Percentiles rank a stretch among this genome's conserved stretches.
These are phyloP conservation scores for Epirrhoe alternata DNA, from an alignment of 2,888 invertebrate genomes.

Conservation along the genomic window DNA sequence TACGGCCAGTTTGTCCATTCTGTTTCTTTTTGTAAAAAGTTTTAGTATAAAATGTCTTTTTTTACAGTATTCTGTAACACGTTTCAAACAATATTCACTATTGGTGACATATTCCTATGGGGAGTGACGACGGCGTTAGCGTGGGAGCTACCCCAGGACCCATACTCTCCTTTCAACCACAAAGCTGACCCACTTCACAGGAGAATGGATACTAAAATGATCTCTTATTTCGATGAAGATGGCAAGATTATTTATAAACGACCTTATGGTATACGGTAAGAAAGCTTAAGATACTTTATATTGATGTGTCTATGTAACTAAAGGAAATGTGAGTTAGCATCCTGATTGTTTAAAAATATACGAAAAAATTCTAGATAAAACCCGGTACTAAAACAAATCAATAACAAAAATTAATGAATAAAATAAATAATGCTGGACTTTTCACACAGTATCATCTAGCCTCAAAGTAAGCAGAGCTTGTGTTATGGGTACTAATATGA, in stretches of 20 bases:
- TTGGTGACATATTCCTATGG: slow-evolving; percentile 86
- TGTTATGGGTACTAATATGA: too few relatives aligned
- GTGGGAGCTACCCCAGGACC: slow-evolving; percentile 90
- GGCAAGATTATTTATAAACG: slow-evolving; percentile 67
- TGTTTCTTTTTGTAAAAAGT: too few relatives aligned
- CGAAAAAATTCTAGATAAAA: too few relatives aligned
- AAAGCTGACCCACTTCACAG: slow-evolving; percentile 77
- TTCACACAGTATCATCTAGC: too few relatives aligned
- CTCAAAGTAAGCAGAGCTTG: too few relatives aligned
- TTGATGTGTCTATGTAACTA: too few relatives aligned
- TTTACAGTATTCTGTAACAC: slow-evolving; percentile 87
- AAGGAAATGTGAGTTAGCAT: too few relatives aligned
- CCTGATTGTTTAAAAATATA: too few relatives aligned
- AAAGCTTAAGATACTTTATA: background rate
- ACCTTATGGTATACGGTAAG: slow-evolving; percentile 67
- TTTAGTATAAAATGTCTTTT: background rate
- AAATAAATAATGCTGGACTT: too few relatives aligned
- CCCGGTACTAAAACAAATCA: too few relatives aligned
- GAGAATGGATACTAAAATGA: slow-evolving; percentile 67
- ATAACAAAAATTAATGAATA: too few relatives aligned
- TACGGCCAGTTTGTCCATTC: too few relatives aligned
- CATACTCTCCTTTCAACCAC: slow-evolving; percentile 77
- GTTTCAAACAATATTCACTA: slow-evolving; percentile 78
- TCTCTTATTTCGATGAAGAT: slow-evolving; percentile 70
- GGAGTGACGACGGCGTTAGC: slow-evolving; percentile 91